Base-by-base conservation (phyloP, 64 coral and sea anemone genomes). In the Dendronephthya gigantea region DNA sequence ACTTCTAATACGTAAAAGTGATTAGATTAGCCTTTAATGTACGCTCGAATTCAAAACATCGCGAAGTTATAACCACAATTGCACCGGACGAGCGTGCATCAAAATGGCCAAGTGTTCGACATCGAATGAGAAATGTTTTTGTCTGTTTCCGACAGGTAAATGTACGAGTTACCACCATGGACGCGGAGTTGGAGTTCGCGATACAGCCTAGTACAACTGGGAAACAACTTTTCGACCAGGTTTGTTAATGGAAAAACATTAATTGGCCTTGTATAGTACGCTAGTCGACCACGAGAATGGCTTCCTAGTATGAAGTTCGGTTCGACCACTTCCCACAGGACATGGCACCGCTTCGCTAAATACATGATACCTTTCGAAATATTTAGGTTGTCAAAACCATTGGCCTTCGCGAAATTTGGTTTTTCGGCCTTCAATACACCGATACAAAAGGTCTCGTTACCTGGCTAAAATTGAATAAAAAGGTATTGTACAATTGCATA, bases 161-260 rank as follows among this genome's bases (percentile, higher is more conserved):
- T 82, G 95, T 98, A 27, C 89, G 91, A 8, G 92, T 98, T 22
- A 93, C 95, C 0, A 93, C 92, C 0, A 91, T 93, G 91, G 95
- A 98, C 82, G 95, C 95, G 0, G 95, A 98, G 51, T 23, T 98
- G 14, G 95, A 98, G 27, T 98, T 98, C 75, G 95, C 95, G 27
- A 98, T 98, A 49, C 95, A 98, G 29, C 87, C 84, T 8, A 98
- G 90, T 70, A 98, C 95, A 7, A 98, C 92, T 39, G 95, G 95
- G 41, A 98, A 98, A 39, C 95, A 98, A 83, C 90, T 98, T 14
- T 98, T 98, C 48, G 95, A 98, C 37, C 95, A 98, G 90, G 95
- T 93, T 49, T 51, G 85, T 34, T 48, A 4, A 45, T 45, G n/a
- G n/a, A n/a, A n/a, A n/a, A 45, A 45, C 4, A 6, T 22, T 62